These are phyloP conservation scores for Drosophila burlai DNA, from an alignment of 1,140 invertebrate species.

Conservation along the genomic window DNA sequence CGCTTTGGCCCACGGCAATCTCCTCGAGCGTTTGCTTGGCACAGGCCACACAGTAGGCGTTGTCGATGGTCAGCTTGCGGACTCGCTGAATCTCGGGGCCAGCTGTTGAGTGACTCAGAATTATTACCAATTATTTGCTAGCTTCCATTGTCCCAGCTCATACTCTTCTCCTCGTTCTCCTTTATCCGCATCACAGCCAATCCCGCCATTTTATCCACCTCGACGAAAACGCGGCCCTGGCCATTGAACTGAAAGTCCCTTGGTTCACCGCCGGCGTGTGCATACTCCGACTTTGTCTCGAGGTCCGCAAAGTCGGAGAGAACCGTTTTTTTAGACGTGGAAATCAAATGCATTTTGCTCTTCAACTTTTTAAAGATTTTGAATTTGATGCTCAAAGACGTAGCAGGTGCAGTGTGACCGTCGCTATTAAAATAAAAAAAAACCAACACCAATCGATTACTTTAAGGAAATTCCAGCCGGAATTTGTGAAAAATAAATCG, in stretches of 20 bases:
- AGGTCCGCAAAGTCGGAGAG: slow-evolving; percentile 77
- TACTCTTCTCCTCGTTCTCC: slow-evolving; percentile 63
- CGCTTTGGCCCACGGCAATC: slow-evolving; percentile 77
- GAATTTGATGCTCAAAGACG: slow-evolving; percentile 2
- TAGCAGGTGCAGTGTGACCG: slow-evolving; percentile 17
- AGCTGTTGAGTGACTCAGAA: background rate
- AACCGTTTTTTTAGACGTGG: slow-evolving; percentile 73
- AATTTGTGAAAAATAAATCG: too few species aligned
- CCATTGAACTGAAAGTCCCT: slow-evolving; percentile 80
- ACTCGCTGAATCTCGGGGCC: slow-evolving; percentile 75
- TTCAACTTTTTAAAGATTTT: slow-evolving; percentile 5
- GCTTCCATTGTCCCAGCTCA: background rate
- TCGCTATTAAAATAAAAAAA: background rate
- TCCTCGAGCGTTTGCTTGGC: slow-evolving; percentile 69
- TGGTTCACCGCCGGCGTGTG: slow-evolving; percentile 64
- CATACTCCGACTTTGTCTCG: slow-evolving; percentile 73
- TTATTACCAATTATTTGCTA: slow-evolving; percentile 1
- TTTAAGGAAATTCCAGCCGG: background rate
- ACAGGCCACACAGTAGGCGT: slow-evolving; percentile 74
- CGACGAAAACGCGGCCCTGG: slow-evolving; percentile 68
- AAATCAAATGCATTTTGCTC: slow-evolving; percentile 72
- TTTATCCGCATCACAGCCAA: slow-evolving; percentile 77
- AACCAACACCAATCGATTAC: background rate
- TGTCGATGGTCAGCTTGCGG: slow-evolving; percentile 77
- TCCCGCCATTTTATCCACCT: slow-evolving; percentile 78